phyloP scores from a whole-genome alignment of 2,888 invertebrate species.

The Drosophila suboccidentalis region DNA sequence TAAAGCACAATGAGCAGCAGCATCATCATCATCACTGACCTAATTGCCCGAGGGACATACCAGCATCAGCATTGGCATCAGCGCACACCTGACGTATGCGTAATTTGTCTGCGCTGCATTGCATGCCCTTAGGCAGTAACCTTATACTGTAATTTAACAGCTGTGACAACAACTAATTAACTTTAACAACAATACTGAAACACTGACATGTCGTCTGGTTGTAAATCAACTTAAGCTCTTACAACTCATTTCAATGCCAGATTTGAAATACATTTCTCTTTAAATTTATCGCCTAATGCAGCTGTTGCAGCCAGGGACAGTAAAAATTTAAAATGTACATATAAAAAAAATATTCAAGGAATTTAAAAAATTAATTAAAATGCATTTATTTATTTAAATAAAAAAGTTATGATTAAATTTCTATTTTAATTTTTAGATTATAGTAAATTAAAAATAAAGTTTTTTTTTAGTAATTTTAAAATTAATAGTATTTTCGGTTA shows the following conservation, averaged over 20 bases:
- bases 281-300: conserved; percentile 33
- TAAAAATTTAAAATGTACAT: background rate
- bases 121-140: conserved; percentile 20
- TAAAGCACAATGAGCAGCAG: conserved; percentile 22
- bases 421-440: too few relatives aligned
- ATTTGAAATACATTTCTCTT: conserved; percentile 33
- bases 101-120: conserved; percentile 45
- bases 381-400: too few relatives aligned
- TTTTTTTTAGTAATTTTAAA: too few relatives aligned
- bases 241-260: conserved; percentile 27
- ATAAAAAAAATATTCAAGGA: too few relatives aligned
- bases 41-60: conserved; percentile 26
- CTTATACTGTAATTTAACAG: conserved; percentile 42
- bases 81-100: conserved; percentile 54
- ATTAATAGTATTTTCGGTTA: too few relatives aligned
- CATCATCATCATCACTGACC: conserved; percentile 14
- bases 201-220: background rate
- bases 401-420: too few relatives aligned
- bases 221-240: conserved; percentile 30
- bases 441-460: too few relatives aligned
- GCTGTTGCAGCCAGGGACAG: background rate
- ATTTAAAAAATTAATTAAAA: too few relatives aligned
- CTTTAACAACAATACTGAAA: conserved; percentile 35
- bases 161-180: conserved; percentile 56
- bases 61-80: conserved; percentile 18